phyloP scores from a whole-genome alignment of 2,113 vertebrate genomes.

The Balaeniceps rex region DNA sequence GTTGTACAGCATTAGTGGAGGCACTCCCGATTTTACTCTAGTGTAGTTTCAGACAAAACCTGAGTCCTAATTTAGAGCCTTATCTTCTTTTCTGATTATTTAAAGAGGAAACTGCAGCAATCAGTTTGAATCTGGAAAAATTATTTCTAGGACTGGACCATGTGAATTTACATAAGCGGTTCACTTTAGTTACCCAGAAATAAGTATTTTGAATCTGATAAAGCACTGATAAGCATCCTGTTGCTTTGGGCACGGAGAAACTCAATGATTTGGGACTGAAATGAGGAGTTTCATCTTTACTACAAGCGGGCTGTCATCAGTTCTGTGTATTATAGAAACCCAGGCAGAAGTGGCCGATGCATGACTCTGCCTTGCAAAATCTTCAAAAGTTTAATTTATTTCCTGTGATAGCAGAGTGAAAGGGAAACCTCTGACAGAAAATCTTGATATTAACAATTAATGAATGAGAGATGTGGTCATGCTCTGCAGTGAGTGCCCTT shows the following conservation, averaged over 20 bases:
- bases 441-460: constrained; percentile 33
- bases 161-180: neutral
- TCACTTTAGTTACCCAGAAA: neutral
- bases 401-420: constrained; percentile 30
- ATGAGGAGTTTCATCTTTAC: neutral
- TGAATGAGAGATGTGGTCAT: neutral
- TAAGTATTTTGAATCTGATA: neutral
- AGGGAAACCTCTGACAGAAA: constrained; percentile 51
- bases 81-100: neutral
- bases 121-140: neutral
- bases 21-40: neutral
- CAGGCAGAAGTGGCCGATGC: neutral
- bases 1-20: neutral
- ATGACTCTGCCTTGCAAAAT: neutral
- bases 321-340: neutral
- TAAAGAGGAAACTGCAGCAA: neutral
- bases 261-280: neutral
- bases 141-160: neutral
- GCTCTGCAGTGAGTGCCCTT: neutral
- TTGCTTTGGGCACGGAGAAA: neutral
- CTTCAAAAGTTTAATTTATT: constrained; percentile 43
- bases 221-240: neutral
- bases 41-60: neutral
- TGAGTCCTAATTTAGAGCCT: neutral
- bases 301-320: neutral